These are phyloP conservation scores for Salvelinus sp. DNA, from an alignment of 2,113 vertebrate species.

Conservation along the genomic window DNA sequence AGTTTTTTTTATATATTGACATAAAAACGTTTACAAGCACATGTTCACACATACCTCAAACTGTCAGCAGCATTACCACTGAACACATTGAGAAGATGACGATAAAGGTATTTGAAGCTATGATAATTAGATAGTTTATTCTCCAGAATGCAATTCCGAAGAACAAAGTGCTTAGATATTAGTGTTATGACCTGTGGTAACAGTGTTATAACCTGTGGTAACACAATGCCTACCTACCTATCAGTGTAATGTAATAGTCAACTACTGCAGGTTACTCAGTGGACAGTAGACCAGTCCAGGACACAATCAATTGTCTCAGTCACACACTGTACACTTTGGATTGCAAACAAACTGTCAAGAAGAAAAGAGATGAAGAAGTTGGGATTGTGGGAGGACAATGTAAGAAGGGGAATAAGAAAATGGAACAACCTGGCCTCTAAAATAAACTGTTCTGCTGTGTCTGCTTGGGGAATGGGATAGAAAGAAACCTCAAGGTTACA, in stretches of 20 bases:
- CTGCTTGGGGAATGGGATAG: too few species aligned
- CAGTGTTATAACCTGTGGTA: too few species aligned
- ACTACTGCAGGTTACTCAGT: not conserved
- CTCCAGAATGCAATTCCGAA: too few species aligned
- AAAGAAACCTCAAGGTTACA: too few species aligned
- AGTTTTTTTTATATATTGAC: not conserved
- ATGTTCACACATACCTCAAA: not conserved
- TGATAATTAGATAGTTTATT: too few species aligned
- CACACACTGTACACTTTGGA: not conserved
- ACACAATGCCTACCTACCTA: too few species aligned
- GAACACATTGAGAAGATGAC: not conserved
- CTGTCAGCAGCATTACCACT: not conserved
- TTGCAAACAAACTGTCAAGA: not conserved
- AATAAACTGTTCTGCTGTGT: too few species aligned
- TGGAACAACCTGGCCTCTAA: not conserved
- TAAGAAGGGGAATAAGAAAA: not conserved
- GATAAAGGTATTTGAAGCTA: too few species aligned
- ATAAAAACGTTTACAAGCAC: not conserved
- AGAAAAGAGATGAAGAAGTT: not conserved
- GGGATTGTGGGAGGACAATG: not conserved
- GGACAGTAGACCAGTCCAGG: not conserved
- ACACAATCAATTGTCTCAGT: not conserved
- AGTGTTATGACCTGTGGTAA: too few species aligned
- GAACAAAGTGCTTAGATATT: too few species aligned
- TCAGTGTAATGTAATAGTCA: too few species aligned